Conservation (phyloP, 2,888 invertebrate genomes). For the Zootermopsis nevadensis region DNA sequence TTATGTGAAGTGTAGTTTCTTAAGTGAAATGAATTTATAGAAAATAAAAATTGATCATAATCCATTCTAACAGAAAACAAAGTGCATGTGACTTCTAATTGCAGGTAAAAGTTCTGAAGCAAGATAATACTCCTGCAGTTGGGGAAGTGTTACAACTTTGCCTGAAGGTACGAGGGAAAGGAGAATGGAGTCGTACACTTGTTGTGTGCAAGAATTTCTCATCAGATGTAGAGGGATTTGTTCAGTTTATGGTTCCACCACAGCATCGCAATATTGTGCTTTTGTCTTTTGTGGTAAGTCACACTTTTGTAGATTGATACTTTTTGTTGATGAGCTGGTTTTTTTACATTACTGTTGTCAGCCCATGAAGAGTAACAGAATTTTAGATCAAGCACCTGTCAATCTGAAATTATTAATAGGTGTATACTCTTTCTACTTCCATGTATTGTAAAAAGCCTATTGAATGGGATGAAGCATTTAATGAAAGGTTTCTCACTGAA, state of each 20-base stretch:
- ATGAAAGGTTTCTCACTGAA: no score
- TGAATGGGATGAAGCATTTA: no score
- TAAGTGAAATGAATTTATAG: no score
- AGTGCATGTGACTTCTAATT: neutral
- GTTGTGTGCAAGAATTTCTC: slow-evolving; percentile 62
- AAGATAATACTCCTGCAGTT: slow-evolving; percentile 60
- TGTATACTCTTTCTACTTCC: no score
- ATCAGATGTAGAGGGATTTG: slow-evolving; percentile 60
- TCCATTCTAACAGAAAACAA: no score
- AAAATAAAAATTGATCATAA: no score
- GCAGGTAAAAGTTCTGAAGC: slow-evolving; percentile 60
- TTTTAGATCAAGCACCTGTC: no score
- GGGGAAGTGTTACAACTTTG: slow-evolving; percentile 62
- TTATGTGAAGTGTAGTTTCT: no score
- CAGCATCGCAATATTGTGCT: slow-evolving; percentile 58
- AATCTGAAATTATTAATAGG: no score
- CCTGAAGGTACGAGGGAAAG: slow-evolving; percentile 59
- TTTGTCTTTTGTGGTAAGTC: slow-evolving; percentile 49
- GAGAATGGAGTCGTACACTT: slow-evolving; percentile 59
- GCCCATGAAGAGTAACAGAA: no score
- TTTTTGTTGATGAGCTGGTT: neutral
- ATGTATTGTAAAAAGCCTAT: no score
- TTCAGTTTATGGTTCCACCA: slow-evolving; percentile 62
- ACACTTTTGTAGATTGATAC: neutral
- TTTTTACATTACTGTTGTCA: no score